Evolutionary conservation across 2,113 vertebrate genomes (phyloP).

Genomic region (Porphyrio hochstetteri): DNA sequence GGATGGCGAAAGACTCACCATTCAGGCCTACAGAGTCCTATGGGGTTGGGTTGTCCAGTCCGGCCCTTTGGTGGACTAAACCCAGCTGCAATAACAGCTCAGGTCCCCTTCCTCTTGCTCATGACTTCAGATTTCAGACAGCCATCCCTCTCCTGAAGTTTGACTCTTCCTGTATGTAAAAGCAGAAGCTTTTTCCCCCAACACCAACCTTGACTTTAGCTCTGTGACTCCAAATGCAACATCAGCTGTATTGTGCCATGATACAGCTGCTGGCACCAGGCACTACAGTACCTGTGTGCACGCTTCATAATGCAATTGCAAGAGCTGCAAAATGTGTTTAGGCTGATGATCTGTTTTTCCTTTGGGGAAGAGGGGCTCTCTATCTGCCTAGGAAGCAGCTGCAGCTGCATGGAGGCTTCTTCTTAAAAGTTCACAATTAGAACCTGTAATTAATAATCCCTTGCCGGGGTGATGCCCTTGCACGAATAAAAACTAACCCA

Average conservation of each 20-base stretch:
- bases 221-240: background rate
- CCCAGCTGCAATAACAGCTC: background rate
- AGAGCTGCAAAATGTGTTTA: background rate
- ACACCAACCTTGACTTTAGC: background rate
- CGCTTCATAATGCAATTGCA: too few species aligned
- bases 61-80: background rate
- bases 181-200: background rate
- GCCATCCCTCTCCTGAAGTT: background rate
- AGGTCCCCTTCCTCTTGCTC: background rate
- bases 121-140: background rate
- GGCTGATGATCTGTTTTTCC: background rate
- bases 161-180: background rate
- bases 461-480: background rate
- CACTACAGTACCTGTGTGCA: accelerated
- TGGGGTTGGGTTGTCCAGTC: background rate
- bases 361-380: background rate
- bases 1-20: background rate
- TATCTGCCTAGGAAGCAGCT: background rate
- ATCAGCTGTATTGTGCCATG: too few species aligned
- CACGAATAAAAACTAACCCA: background rate
- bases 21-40: background rate
- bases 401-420: background rate
- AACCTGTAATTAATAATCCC: background rate
- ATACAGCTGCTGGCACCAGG: background rate
- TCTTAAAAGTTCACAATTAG: background rate